Evolutionary conservation across 2,113 vertebrate genomes (phyloP), one percentile per base, ranked within the genome.

Genomic region (Cnemophilus loriae): DNA sequence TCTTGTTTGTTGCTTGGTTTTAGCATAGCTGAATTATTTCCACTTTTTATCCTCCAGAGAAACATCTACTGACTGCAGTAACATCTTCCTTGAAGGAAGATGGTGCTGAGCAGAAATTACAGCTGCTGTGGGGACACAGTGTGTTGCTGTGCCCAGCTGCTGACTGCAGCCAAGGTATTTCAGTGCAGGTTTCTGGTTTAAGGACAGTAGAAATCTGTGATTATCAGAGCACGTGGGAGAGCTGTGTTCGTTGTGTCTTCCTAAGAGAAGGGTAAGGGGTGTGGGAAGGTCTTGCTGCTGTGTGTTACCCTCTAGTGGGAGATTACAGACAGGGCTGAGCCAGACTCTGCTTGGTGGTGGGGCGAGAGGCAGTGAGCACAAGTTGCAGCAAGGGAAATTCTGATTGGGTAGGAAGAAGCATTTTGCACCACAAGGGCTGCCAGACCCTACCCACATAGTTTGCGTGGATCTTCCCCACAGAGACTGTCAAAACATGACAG

Each of bases 61-160:
- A 94, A 77, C 82, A 95, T 92, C 44, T 49, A 60, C 13, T 93
- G 90, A 91, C 60, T 90, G 67, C 70, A 69, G 50, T 78, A 87
- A 91, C 64, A 81, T 69, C 79, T 94, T 76, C 26, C 47, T 94
- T 86, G 69, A 81, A 92, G 67, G 67, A 91, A 88, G 84, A 67
- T 1, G 2, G 23, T 75, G 49, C 84, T 83, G 65, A 82, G 69
- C 39, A 92, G 77, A 89, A 91, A 89, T 80, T 78, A 87, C 70
- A 89, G 83, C 70, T 93, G 85, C 70, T 84, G 33, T 52, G 71
- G 37, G 67, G 41, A 77, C 56, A 20, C 5, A 3, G 56, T 9
- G n/a, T 49, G 15, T 47, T 63, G 33, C 35, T 60, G 44, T 52
- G 44, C 59, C 70, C 83, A 83, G 84, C 52, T 90, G 57, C 50